Conservation (phyloP, 1,140 invertebrate species). For the Physella acuta region DNA sequence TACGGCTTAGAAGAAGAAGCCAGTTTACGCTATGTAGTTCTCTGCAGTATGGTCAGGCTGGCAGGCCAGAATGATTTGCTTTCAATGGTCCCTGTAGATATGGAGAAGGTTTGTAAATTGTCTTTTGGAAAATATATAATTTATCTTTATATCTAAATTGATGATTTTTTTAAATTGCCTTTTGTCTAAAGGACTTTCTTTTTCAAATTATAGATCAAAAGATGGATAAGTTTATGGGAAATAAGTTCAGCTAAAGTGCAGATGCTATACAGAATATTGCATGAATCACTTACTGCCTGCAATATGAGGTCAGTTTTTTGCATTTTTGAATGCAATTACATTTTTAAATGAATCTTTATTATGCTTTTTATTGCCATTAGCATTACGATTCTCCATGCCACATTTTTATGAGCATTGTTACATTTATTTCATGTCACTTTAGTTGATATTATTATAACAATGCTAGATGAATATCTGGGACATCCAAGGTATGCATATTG, state of each 20-base stretch:
- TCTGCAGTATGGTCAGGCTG: conserved; percentile 85
- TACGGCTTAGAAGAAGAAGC: conserved; percentile 84
- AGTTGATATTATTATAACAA: too few species aligned
- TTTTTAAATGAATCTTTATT: too few species aligned
- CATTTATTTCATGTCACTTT: too few species aligned
- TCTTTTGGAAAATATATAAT: background rate
- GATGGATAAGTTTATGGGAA: conserved; percentile 79
- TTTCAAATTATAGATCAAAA: conserved; percentile 71
- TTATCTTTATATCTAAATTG: too few species aligned
- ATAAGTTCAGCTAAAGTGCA: conserved; percentile 90
- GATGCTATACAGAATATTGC: conserved; percentile 83
- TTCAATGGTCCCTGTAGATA: conserved; percentile 67
- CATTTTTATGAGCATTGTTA: too few species aligned
- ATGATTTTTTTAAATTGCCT: too few species aligned
- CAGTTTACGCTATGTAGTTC: conserved; percentile 86
- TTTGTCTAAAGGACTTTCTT: conserved; percentile 15
- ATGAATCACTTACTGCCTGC: conserved; percentile 79
- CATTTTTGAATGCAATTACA: too few species aligned
- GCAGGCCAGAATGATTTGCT: conserved; percentile 84
- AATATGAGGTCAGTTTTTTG: conserved; percentile 69
- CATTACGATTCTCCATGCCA: too few species aligned
- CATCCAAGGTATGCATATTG: conserved; percentile 13
- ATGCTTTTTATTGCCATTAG: too few species aligned
- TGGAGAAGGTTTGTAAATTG: conserved; percentile 51
- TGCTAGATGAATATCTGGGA: conserved; percentile 13